Evolutionary conservation across 2,113 vertebrate species (phyloP).

Genomic region (Desmodus rotundus): DNA sequence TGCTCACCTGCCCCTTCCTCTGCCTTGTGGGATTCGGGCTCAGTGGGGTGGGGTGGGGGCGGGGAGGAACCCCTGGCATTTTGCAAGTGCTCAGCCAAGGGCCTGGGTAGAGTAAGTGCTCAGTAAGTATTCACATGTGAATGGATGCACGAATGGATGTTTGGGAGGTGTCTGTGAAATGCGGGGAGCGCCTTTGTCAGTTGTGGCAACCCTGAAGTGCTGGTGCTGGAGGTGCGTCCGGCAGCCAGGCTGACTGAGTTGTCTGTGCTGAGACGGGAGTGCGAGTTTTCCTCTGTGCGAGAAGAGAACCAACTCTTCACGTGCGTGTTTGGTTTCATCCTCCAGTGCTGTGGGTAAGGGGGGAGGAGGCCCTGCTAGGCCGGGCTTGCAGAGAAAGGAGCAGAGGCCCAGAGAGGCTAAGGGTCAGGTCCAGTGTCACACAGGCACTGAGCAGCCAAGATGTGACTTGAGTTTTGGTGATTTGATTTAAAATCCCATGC

Average conservation of each 20-base stretch:
- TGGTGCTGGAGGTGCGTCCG: not conserved
- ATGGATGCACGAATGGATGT: too few species aligned
- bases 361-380: not conserved
- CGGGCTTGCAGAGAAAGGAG: not conserved
- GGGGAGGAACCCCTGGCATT: not conserved
- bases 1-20: too few species aligned
- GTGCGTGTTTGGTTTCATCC: not conserved
- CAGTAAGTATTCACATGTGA: not conserved
- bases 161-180: not conserved
- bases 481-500: not conserved
- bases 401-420: not conserved
- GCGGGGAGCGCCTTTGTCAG: not conserved
- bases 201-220: not conserved
- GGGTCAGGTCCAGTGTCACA: not conserved
- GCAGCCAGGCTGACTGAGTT: not conserved
- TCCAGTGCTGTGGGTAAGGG: not conserved
- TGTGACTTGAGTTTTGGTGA: not conserved
- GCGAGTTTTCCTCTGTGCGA: not conserved
- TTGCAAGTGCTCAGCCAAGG: not conserved
- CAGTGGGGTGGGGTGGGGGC: rapidly evolving
- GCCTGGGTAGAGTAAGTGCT: not conserved
- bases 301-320: not conserved
- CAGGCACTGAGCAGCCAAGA: not conserved
- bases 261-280: not conserved
- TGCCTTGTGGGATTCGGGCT: not conserved